Percentiles rank a stretch among this genome's conserved stretches.
phyloP scores from a whole-genome alignment of 2,797 vertebrate species.

The Coluber constrictor region DNA sequence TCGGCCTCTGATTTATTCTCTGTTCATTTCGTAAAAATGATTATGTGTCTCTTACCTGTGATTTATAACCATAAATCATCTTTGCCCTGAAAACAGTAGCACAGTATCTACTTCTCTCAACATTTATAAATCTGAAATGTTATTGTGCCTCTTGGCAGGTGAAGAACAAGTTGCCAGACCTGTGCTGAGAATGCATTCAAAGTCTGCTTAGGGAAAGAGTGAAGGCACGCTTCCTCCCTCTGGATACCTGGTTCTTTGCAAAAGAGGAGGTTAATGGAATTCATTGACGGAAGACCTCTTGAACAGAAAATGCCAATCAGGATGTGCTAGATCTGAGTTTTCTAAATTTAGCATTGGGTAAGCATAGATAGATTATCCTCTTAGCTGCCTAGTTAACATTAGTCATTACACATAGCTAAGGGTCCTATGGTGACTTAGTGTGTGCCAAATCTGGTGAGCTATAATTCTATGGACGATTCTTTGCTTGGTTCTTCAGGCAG shows the following conservation, averaged over 20 bases:
- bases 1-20: slow-evolving; percentile 32
- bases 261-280: not conserved
- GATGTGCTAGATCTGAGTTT: not conserved
- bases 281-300: not conserved
- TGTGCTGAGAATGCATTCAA: rapidly evolving
- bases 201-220: not conserved
- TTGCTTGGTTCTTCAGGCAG: not conserved
- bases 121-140: slow-evolving; percentile 8
- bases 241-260: not conserved
- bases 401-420: not conserved
- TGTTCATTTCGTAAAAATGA: slow-evolving; percentile 43
- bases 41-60: slow-evolving; percentile 39
- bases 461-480: not conserved
- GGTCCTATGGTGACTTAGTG: not conserved
- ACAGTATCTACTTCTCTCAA: not conserved
- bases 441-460: not conserved
- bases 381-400: not conserved
- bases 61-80: slow-evolving; percentile 34
- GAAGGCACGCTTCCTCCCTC: not conserved
- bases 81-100: slow-evolving; percentile 11
- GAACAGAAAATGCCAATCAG: not conserved
- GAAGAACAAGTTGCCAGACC: not conserved
- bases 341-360: not conserved
- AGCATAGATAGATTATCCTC: not conserved
- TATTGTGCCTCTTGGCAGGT: not conserved